Evolutionary conservation across 2,888 invertebrate species (phyloP).

Genomic region (Spodoptera picta): DNA sequence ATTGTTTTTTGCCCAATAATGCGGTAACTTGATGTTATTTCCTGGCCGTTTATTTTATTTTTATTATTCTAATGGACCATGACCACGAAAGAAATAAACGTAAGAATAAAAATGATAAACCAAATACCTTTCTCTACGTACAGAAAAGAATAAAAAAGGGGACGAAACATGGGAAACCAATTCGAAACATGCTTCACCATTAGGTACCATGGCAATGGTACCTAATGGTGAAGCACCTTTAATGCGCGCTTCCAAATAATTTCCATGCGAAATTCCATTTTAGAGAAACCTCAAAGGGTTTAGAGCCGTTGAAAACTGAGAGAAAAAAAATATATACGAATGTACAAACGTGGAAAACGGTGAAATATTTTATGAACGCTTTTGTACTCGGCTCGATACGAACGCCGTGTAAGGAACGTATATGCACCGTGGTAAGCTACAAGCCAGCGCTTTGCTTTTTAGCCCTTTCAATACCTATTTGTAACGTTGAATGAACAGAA

Average conservation of each 20-base stretch:
- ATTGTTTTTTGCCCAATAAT: slow-evolving; percentile 42
- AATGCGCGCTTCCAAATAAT: slow-evolving; percentile 39
- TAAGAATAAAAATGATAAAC: slow-evolving; percentile 11
- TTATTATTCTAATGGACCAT: slow-evolving; percentile 49
- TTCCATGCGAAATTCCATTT: slow-evolving; percentile 54
- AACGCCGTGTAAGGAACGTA: slow-evolving; percentile 30
- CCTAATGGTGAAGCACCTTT: slow-evolving; percentile 35
- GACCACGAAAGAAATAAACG: slow-evolving; percentile 33
- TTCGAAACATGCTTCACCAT: too few species aligned
- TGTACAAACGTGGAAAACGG: slow-evolving; percentile 38
- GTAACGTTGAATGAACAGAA: too few species aligned
- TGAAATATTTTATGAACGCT: slow-evolving; percentile 58
- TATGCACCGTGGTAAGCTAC: slow-evolving; percentile 19
- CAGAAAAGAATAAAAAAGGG: slow-evolving; percentile 5
- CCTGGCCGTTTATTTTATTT: slow-evolving; percentile 55
- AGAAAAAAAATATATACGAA: slow-evolving; percentile 51
- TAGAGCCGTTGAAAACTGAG: slow-evolving; percentile 48
- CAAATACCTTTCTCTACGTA: slow-evolving; percentile 3
- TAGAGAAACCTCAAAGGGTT: slow-evolving; percentile 59
- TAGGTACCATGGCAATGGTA: too few species aligned
- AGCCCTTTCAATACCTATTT: slow-evolving; percentile 12
- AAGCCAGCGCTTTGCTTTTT: slow-evolving; percentile 44
- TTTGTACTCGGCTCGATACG: slow-evolving; percentile 44
- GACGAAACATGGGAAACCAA: slow-evolving; percentile 23
- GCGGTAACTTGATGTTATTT: slow-evolving; percentile 60